A percentile compares a stretch with the other conserved stretches of the same genome.
phyloP scores from a whole-genome alignment of 2,888 invertebrate species.

The Crematogaster levior region DNA sequence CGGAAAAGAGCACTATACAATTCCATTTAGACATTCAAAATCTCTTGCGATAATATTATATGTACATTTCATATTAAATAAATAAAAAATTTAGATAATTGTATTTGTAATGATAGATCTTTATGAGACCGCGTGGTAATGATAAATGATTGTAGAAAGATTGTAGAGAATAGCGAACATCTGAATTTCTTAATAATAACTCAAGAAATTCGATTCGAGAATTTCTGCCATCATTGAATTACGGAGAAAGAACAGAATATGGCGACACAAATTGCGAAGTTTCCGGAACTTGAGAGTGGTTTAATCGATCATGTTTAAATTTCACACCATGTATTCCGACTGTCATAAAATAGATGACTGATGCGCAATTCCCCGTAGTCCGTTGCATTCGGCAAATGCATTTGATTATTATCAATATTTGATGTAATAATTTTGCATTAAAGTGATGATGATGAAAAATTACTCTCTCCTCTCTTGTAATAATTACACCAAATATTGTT shows the following conservation, averaged over 20 bases:
- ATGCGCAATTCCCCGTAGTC: constrained; percentile 20
- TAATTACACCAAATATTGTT: neutral
- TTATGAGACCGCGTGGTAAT: neutral
- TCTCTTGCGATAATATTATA: neutral
- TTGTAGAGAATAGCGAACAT: neutral
- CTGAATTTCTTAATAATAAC: neutral
- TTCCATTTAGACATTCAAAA: neutral
- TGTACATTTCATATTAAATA: neutral
- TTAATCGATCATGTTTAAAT: constrained; percentile 43
- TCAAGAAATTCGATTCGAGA: neutral
- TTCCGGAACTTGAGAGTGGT: constrained; percentile 34
- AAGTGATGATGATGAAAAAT: neutral
- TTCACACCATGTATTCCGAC: constrained; percentile 9
- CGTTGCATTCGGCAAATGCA: neutral
- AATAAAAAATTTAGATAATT: neutral
- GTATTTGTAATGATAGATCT: neutral
- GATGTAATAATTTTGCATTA: neutral
- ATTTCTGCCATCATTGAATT: constrained; percentile 24
- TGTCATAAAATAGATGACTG: constrained; percentile 35
- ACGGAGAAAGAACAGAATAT: constrained; percentile 29
- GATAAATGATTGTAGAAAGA: constrained; percentile 24
- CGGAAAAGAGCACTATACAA: neutral
- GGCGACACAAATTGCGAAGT: constrained; percentile 42
- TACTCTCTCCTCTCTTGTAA: neutral
- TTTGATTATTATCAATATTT: neutral